Evolutionary conservation across 2,797 vertebrate genomes (phyloP).

Genomic region (Bovichtus diacanthus): DNA sequence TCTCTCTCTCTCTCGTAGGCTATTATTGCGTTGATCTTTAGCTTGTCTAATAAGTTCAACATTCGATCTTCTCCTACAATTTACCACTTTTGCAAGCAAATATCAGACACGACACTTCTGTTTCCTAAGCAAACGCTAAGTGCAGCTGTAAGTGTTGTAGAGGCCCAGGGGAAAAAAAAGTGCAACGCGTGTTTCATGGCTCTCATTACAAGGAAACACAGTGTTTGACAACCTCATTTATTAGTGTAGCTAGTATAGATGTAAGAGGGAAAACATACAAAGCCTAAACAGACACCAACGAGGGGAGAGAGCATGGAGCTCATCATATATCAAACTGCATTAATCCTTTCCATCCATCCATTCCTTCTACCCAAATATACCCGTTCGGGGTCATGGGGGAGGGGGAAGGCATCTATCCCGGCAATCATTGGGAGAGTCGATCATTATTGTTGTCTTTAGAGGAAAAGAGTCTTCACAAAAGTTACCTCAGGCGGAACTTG

Average conservation of each 20-base stretch:
- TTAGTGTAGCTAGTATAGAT: conserved; percentile 9
- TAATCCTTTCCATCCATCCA: conserved; percentile 25
- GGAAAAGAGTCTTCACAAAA: background rate
- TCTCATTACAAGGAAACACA: conserved; percentile 53
- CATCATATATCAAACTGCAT: conserved; percentile 16
- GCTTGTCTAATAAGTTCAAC: conserved; percentile 7
- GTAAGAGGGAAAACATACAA: conserved; percentile 26
- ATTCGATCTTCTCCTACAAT: conserved; percentile 15
- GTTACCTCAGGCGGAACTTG: background rate
- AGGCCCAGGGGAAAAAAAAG: conserved; percentile 44
- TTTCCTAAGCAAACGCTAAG: conserved; percentile 41
- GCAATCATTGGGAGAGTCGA: background rate
- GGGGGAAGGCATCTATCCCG: background rate
- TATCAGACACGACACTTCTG: conserved; percentile 11
- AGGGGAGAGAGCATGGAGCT: background rate
- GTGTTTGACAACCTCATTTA: conserved; percentile 54
- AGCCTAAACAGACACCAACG: conserved; percentile 33
- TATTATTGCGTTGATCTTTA: conserved; percentile 1
- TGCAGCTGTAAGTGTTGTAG: conserved; percentile 30
- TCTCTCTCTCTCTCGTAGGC: background rate
- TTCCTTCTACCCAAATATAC: conserved; percentile 1
- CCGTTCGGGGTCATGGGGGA: background rate
- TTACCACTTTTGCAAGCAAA: conserved; percentile 17
- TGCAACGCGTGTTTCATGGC: conserved; percentile 25
- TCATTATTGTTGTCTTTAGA: background rate